These are phyloP conservation scores for Mixornis gularis DNA, from an alignment of 2,113 vertebrate genomes.

Conservation along the genomic window DNA sequence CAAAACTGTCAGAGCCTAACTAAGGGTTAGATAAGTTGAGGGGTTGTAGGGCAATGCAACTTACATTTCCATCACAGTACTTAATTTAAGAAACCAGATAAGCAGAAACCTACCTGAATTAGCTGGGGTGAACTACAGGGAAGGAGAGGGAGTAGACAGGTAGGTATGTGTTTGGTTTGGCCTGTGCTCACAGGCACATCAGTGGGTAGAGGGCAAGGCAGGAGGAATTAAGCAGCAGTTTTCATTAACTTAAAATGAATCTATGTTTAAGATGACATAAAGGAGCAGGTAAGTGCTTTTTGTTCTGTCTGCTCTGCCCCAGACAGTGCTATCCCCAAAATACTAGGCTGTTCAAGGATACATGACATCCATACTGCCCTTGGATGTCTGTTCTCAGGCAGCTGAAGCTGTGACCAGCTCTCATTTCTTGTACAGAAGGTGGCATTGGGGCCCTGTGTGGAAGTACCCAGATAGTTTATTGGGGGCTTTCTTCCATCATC, in stretches of 20 bases:
- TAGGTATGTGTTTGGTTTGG: background rate
- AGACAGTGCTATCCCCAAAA: background rate
- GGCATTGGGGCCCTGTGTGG: background rate
- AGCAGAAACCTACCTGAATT: background rate
- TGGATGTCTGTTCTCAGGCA: background rate
- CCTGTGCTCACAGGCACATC: accelerated
- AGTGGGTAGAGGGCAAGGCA: background rate
- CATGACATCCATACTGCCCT: accelerated
- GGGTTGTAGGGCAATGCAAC: background rate
- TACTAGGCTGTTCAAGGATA: background rate
- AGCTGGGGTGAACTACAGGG: background rate
- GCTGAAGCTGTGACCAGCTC: background rate
- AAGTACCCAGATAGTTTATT: background rate
- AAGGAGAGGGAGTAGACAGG: background rate
- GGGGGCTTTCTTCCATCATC: background rate
- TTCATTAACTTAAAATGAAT: background rate
- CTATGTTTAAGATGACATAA: background rate
- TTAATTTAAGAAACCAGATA: background rate
- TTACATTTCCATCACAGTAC: accelerated
- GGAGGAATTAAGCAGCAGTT: background rate
- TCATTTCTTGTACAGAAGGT: background rate
- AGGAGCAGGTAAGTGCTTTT: background rate
- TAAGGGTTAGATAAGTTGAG: background rate
- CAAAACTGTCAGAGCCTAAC: background rate
- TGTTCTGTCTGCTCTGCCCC: background rate